Evolutionary conservation across 1,140 invertebrate species (phyloP).

Genomic region (Papilio aristodemus): DNA sequence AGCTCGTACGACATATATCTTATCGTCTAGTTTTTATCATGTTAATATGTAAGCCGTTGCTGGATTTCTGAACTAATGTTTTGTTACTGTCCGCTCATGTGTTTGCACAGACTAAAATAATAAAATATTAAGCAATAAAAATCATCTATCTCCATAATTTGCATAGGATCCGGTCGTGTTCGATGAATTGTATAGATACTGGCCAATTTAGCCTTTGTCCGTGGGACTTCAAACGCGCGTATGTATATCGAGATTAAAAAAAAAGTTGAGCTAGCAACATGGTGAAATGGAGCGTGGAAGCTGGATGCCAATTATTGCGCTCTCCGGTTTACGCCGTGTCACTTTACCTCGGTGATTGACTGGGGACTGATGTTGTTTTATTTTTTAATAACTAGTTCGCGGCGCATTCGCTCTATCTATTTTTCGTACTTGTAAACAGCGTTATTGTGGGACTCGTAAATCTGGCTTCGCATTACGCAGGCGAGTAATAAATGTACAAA

Average conservation of each 20-base stretch:
- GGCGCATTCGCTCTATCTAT: constrained; percentile 17
- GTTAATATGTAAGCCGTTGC: not conserved
- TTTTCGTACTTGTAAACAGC: constrained; percentile 11
- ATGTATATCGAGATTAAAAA: constrained; percentile 30
- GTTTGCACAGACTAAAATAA: not conserved
- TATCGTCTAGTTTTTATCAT: not conserved
- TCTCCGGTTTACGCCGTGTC: constrained; percentile 46
- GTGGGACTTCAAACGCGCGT: constrained; percentile 23
- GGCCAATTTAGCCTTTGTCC: constrained; percentile 28
- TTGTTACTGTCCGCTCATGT: too few relatives aligned
- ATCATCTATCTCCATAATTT: constrained; percentile 9
- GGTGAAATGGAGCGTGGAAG: constrained; percentile 42
- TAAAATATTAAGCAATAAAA: not conserved
- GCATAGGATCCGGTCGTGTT: constrained; percentile 8
- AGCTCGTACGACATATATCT: too few relatives aligned
- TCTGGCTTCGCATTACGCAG: not conserved
- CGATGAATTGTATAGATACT: constrained; percentile 28
- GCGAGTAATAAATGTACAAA: not conserved
- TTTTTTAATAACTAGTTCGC: constrained; percentile 28
- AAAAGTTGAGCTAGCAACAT: constrained; percentile 22
- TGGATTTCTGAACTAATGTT: too few relatives aligned
- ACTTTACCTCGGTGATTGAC: constrained; percentile 48
- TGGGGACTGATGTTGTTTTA: constrained; percentile 36
- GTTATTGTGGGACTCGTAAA: constrained; percentile 13
- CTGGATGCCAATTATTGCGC: constrained; percentile 53